phyloP scores from a whole-genome alignment of 2,888 invertebrate species.

The Psylliodes chrysocephalus region DNA sequence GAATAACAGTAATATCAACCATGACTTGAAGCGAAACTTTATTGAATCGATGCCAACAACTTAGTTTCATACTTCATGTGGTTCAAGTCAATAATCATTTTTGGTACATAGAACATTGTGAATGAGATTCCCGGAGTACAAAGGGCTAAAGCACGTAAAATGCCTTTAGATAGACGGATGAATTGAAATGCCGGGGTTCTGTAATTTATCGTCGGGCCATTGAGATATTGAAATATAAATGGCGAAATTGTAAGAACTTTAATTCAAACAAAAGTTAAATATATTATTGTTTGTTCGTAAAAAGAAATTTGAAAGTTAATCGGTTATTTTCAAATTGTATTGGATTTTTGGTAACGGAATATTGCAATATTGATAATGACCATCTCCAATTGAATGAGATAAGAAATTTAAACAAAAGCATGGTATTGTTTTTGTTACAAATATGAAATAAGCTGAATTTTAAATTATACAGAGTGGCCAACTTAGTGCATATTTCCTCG shows the following conservation, averaged over 20 bases:
- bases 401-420: too few relatives aligned
- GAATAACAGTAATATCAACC: not conserved
- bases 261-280: not conserved
- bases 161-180: not conserved
- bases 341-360: not conserved
- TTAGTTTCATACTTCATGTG: slow-evolving; percentile 1
- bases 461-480: too few relatives aligned
- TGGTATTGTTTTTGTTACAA: too few relatives aligned
- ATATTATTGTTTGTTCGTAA: not conserved
- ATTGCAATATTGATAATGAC: too few relatives aligned
- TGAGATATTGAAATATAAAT: not conserved
- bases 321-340: not conserved
- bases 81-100: not conserved
- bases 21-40: not conserved
- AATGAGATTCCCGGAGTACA: not conserved
- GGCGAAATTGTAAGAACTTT: not conserved
- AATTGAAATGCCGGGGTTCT: not conserved
- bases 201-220: not conserved
- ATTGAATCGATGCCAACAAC: not conserved
- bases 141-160: not conserved
- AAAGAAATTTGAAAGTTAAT: not conserved
- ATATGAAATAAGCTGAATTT: too few relatives aligned
- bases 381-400: too few relatives aligned
- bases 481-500: too few relatives aligned
- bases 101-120: not conserved